Percentiles rank a stretch among this genome's conserved stretches.
Conservation (phyloP, 2,888 invertebrate genomes). For the Bellardia bayeri region DNA sequence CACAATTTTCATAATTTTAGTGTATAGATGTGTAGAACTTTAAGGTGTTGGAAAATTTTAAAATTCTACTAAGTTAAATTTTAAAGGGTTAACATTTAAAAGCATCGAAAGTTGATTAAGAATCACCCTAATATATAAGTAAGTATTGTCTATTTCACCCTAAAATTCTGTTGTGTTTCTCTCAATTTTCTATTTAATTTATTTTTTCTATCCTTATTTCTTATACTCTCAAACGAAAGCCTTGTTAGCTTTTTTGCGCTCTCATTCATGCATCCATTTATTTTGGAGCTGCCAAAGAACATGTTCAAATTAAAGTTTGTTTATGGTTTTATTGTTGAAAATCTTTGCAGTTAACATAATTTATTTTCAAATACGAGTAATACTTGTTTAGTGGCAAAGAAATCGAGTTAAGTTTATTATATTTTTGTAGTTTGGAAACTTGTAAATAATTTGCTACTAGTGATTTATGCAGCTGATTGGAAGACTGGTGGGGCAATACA, state of each 20-base stretch:
- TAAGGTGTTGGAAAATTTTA: too few relatives aligned
- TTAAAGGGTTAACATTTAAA: too few relatives aligned
- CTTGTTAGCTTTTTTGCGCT: background rate
- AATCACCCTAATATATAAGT: too few relatives aligned
- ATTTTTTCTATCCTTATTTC: background rate
- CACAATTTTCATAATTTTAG: too few relatives aligned
- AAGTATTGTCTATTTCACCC: background rate
- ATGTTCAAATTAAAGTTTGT: background rate
- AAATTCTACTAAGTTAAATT: too few relatives aligned
- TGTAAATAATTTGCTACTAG: background rate
- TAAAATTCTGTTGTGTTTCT: background rate
- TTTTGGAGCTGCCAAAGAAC: constrained; percentile 9
- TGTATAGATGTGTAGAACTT: too few relatives aligned
- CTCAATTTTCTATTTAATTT: background rate
- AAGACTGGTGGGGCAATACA: too few relatives aligned
- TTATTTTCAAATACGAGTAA: background rate
- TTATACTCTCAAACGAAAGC: background rate
- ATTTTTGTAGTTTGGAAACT: background rate
- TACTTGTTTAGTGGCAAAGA: background rate
- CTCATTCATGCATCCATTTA: background rate
- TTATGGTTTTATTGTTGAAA: background rate
- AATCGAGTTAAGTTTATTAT: background rate
- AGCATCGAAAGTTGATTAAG: too few relatives aligned
- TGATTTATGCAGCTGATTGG: background rate
- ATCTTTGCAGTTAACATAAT: background rate